Conservation (phyloP, 2,113 vertebrate species). For the Calyptommatus sinebrachiatus region DNA sequence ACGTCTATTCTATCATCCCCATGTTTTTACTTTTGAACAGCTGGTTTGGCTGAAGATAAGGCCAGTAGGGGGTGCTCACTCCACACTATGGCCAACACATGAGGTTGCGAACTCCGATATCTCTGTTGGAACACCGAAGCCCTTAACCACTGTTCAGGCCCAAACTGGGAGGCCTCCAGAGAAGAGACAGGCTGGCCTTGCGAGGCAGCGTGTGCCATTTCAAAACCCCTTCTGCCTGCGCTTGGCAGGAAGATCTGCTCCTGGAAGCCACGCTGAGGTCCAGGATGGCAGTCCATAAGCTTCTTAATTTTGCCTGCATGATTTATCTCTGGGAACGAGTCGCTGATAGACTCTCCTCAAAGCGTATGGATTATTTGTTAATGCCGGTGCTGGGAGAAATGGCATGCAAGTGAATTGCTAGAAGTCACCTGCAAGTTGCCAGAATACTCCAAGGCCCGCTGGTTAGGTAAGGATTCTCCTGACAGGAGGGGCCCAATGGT, state of each 20-base stretch:
- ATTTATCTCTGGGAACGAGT: slow-evolving; percentile 52
- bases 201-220: neutral
- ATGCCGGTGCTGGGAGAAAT: neutral
- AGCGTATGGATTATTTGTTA: slow-evolving; percentile 43
- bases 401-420: neutral
- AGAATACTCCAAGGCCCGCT: fast-evolving
- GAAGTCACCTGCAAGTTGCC: neutral
- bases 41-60: too few species aligned
- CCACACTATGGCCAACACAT: too few species aligned
- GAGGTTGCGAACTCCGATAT: too few species aligned
- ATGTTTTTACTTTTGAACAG: too few species aligned
- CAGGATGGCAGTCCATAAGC: neutral
- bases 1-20: too few species aligned
- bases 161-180: too few species aligned
- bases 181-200: neutral
- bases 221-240: slow-evolving; percentile 15
- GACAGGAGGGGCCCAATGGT: neutral
- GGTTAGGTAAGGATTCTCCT: neutral
- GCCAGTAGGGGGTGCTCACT: too few species aligned
- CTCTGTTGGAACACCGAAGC: too few species aligned
- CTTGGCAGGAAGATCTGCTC: slow-evolving; percentile 1
- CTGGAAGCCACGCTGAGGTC: neutral
- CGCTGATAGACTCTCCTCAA: slow-evolving; percentile 39
- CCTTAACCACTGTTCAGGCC: too few species aligned
- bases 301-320: slow-evolving; percentile 43